These are phyloP conservation scores for Poeciliopsis presidionis DNA, from an alignment of 2,797 vertebrate genomes.

Conservation along the genomic window DNA sequence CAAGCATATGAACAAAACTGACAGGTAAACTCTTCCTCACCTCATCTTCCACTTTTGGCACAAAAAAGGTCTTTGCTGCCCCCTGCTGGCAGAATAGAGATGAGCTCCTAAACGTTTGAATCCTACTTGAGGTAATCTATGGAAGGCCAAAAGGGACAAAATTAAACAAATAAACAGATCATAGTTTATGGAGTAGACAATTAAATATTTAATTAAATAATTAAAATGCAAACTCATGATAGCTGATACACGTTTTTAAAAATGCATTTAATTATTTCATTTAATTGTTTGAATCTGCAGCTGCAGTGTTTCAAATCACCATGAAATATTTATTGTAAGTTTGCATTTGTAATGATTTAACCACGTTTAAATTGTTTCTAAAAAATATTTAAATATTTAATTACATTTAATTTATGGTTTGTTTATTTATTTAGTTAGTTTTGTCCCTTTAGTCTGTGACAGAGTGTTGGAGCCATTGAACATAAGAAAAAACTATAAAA, in stretches of 20 bases:
- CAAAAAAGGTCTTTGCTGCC: slow-evolving; percentile 37
- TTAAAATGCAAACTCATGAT: not conserved
- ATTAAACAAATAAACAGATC: not conserved
- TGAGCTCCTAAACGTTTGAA: not conserved
- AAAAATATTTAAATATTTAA: not conserved
- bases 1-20: slow-evolving; percentile 7
- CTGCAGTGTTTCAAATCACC: not conserved
- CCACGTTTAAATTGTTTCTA: not conserved
- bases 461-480: not conserved
- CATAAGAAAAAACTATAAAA: not conserved
- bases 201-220: not conserved
- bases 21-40: slow-evolving; percentile 29
- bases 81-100: slow-evolving; percentile 37
- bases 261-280: not conserved
- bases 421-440: too few relatives aligned
- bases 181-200: not conserved
- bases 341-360: not conserved
- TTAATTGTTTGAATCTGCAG: not conserved
- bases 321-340: not conserved
- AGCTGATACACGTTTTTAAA: not conserved
- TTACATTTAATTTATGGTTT: too few relatives aligned
- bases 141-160: not conserved
- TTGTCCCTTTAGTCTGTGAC: not conserved
- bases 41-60: not conserved
- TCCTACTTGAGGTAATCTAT: not conserved